Evolutionary conservation across 53 echinoderm and acorn worm species (phyloP).

Genomic region (Paracentrotus lividus): DNA sequence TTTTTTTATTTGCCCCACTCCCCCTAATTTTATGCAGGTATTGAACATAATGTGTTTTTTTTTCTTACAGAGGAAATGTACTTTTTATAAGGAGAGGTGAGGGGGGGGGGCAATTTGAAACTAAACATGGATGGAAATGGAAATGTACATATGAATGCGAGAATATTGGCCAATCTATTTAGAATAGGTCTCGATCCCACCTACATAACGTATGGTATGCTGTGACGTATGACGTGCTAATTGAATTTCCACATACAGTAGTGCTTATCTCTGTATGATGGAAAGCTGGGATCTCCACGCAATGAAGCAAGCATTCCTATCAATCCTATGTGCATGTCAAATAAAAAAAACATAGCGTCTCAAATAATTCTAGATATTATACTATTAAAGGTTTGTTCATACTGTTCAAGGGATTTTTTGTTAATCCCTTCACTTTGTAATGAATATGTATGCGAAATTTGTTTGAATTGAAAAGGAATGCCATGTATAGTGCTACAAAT

Average conservation of each 20-base stretch:
- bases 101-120: background rate
- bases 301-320: background rate
- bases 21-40: background rate
- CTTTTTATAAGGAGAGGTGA: too few species aligned
- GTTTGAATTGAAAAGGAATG: too few species aligned
- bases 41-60: background rate
- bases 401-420: too few species aligned
- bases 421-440: too few species aligned
- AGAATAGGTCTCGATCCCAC: background rate
- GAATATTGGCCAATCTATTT: slow-evolving; percentile 24
- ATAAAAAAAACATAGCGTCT: too few species aligned
- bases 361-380: too few species aligned
- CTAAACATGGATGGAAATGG: background rate
- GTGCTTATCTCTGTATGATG: slow-evolving; percentile 14
- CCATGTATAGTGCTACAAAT: too few species aligned
- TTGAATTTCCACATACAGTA: slow-evolving; percentile 11
- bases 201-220: slow-evolving; percentile 26
- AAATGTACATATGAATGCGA: background rate
- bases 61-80: background rate
- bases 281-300: background rate
- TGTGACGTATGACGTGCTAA: slow-evolving; percentile 18
- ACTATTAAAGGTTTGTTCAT: too few species aligned
- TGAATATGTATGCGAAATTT: too few species aligned
- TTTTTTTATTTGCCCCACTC: too few species aligned
- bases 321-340: background rate